These are phyloP conservation scores for Grammomys dolichurus DNA, from an alignment of 2,113 vertebrate species.

Conservation along the genomic window DNA sequence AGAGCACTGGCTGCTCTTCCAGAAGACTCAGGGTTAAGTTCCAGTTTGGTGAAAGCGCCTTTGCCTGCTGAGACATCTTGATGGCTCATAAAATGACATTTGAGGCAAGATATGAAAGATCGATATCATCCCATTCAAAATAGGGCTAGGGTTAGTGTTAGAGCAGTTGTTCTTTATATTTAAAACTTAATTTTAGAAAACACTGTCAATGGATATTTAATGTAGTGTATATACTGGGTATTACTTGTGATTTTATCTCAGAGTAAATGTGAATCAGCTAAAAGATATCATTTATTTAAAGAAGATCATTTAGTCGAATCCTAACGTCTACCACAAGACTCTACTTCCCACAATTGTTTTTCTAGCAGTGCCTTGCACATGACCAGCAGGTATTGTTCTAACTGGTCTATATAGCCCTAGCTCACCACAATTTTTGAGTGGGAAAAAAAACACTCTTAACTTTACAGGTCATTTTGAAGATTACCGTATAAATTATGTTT, in stretches of 20 bases:
- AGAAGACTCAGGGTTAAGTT: neutral
- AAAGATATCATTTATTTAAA: slow-evolving; percentile 52
- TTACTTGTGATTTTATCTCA: slow-evolving; percentile 47
- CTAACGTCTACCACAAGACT: slow-evolving; percentile 24
- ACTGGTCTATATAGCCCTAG: neutral
- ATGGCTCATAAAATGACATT: slow-evolving; percentile 43
- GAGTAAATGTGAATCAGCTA: slow-evolving; percentile 42
- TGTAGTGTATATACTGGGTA: slow-evolving; percentile 35
- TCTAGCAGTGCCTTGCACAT: neutral
- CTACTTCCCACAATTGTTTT: slow-evolving; percentile 29
- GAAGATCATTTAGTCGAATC: slow-evolving; percentile 47
- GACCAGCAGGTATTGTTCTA: neutral
- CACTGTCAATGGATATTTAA: slow-evolving; percentile 32
- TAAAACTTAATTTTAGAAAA: slow-evolving; percentile 50
- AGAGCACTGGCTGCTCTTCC: neutral
- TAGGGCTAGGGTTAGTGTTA: neutral
- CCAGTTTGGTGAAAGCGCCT: neutral
- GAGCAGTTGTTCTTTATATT: neutral
- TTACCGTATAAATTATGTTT: slow-evolving; percentile 51
- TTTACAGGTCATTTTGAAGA: slow-evolving; percentile 48
- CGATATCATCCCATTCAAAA: slow-evolving; percentile 54
- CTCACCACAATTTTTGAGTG: neutral
- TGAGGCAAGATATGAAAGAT: slow-evolving; percentile 36
- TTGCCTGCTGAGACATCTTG: too few species aligned
- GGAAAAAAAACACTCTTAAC: neutral